Base-by-base conservation (phyloP, 2,888 invertebrate genomes). In the Frankliniella fusca region DNA sequence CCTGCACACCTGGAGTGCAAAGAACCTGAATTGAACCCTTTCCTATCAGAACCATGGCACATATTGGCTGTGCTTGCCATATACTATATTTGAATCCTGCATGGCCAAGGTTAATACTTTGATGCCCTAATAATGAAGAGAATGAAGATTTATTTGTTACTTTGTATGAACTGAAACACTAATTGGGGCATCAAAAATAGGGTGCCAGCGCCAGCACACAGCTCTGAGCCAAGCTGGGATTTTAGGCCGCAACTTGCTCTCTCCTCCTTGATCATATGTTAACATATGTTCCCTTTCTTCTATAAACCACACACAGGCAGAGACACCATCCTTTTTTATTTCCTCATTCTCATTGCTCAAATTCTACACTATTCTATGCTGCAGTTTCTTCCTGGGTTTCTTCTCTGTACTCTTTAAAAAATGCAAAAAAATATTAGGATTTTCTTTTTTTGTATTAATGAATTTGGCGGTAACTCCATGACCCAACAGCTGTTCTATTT, bases 391-490 rank as follows among this genome's bases (percentile, higher is more conserved):
- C 38, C n/a, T n/a, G n/a, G n/a, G n/a, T n/a, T n/a, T 38, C 38
- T 38, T 38, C 38, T 3, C 38, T 38, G n/a, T 38, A 38, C 2
- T 3, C 38, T 38, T 38, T n/a, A n/a, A n/a, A n/a, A n/a, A 38
- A 38, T 38, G 38, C 38, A 38, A 38, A 5, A 38, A 5, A 38
- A 38, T 38, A 3, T 38, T 38, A 38, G 20, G 54, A 12, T 54
- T 54, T 54, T 54, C 54, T 27, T 54, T 54, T 54, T 54, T 15
- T 27, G 70, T 12, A 27, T 76, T 23, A 76, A 3, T 12, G 10
- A 27, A 76, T 76, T 76, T 76, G 23, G 11, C 70, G 70, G 70
- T 76, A 76, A 27, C 70, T 76, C 70, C 70, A 76, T 12, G 70
- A 76, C 27, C 70, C 70, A 27, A 76, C 70, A 10, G 70, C 70